phyloP scores from a whole-genome alignment of 53 echinoderm and acorn worm species.

The Henricia sp. region DNA sequence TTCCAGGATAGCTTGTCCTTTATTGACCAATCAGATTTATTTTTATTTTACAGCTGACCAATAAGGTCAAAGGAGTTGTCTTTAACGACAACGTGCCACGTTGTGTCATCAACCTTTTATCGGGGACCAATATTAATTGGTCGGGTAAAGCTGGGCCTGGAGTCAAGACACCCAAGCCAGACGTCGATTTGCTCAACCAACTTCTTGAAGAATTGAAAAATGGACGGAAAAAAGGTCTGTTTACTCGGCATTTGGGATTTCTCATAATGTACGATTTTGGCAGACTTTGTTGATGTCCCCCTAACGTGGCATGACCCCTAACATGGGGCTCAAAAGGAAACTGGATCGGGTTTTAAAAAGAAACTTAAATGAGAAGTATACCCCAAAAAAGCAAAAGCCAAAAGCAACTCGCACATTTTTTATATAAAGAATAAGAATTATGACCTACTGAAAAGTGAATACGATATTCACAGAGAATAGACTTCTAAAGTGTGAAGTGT shows the following conservation, averaged over 20 bases:
- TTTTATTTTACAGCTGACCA: constrained; percentile 23
- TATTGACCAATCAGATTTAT: neutral
- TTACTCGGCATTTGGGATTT: neutral
- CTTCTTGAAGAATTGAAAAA: neutral
- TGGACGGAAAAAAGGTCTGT: constrained; percentile 17
- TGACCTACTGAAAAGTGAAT: too few relatives aligned
- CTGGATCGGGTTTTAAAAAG: too few relatives aligned
- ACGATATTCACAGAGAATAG: too few relatives aligned
- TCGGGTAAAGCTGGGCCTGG: neutral
- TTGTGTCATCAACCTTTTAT: constrained; percentile 13
- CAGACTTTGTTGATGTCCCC: neutral
- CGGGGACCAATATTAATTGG: constrained; percentile 39
- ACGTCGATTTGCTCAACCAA: neutral
- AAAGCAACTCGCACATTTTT: too few relatives aligned
- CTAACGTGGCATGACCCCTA: neutral
- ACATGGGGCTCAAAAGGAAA: neutral
- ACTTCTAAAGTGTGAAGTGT: too few relatives aligned
- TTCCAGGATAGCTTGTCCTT: neutral
- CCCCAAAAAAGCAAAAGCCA: too few relatives aligned
- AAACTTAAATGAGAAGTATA: neutral
- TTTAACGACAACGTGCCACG: constrained; percentile 5
- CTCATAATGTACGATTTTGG: neutral
- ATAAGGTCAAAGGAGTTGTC: constrained; percentile 37
- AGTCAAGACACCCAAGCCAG: neutral
- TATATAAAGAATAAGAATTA: too few relatives aligned